Percentiles rank a stretch among this genome's conserved stretches.
Conservation (phyloP, 2,888 invertebrate genomes). For the Philhelius pedissequus region DNA sequence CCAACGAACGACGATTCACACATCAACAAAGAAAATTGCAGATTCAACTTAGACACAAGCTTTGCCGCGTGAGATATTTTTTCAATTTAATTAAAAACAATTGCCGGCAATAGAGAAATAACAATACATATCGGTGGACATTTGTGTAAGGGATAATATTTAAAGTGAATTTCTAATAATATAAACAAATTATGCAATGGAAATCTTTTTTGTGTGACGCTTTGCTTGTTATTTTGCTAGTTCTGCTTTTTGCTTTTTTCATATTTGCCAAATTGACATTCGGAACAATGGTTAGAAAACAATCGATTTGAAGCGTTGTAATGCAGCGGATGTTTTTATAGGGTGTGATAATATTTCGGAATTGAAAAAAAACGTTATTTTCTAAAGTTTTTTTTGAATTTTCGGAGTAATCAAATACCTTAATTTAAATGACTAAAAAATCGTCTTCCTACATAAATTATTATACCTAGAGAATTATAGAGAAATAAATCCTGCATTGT, state of each 20-base stretch:
- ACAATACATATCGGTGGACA: neutral
- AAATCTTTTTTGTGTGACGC: conserved; percentile 68
- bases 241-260: conserved; percentile 80
- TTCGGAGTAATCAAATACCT: no score
- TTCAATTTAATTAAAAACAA: neutral
- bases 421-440: no score
- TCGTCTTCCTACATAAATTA: no score
- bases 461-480: no score
- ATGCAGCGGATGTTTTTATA: conserved; percentile 21
- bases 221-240: conserved; percentile 69
- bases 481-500: no score
- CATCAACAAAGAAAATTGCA: conserved; percentile 40
- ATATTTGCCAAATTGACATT: conserved; percentile 75
- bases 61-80: conserved; percentile 19
- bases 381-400: no score
- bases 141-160: conserved; percentile 28
- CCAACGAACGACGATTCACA: neutral
- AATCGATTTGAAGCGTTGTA: conserved; percentile 46
- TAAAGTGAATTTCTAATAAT: conserved; percentile 58
- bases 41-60: neutral
- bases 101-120: conserved; percentile 15
- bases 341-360: no score
- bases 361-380: no score
- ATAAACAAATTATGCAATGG: conserved; percentile 71
- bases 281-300: conserved; percentile 64